Percentiles rank a stretch among this genome's conserved stretches.
These are phyloP conservation scores for Podarcis siculus DNA, from an alignment of 2,797 vertebrate genomes.

Conservation along the genomic window DNA sequence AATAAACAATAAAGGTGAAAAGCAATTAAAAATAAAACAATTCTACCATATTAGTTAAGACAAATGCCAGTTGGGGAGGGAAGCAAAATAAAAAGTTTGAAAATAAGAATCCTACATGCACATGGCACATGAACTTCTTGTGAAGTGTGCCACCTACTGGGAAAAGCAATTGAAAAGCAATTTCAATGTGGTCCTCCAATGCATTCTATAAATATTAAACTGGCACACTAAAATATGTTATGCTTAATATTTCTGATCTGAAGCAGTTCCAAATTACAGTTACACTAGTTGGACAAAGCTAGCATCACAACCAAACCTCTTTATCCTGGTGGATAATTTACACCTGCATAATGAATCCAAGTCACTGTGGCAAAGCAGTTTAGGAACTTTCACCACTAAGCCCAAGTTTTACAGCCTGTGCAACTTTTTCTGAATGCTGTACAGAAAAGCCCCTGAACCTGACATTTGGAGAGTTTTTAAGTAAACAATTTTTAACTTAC, in stretches of 20 bases:
- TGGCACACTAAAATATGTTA: background rate
- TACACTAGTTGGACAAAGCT: background rate
- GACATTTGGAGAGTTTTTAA: too few relatives aligned
- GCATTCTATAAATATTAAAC: background rate
- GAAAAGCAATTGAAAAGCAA: conserved; percentile 9
- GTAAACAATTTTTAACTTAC: too few relatives aligned
- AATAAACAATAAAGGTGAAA: background rate
- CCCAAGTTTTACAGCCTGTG: too few relatives aligned
- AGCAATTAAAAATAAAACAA: background rate
- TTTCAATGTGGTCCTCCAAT: background rate
- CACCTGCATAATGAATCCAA: background rate
- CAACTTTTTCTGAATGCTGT: too few relatives aligned
- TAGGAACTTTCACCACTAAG: too few relatives aligned
- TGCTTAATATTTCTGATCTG: too few relatives aligned
- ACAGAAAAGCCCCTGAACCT: too few relatives aligned
- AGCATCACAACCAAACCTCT: background rate
- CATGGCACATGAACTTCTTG: background rate
- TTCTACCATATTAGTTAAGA: background rate
- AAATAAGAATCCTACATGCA: background rate
- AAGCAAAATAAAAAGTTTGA: background rate
- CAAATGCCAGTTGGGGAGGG: background rate
- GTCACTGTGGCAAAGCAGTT: background rate
- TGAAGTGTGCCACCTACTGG: conserved; percentile 59
- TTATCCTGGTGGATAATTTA: background rate
- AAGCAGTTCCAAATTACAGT: background rate